phyloP scores from a whole-genome alignment of 2,797 vertebrate genomes.

The Xenops minutus region DNA sequence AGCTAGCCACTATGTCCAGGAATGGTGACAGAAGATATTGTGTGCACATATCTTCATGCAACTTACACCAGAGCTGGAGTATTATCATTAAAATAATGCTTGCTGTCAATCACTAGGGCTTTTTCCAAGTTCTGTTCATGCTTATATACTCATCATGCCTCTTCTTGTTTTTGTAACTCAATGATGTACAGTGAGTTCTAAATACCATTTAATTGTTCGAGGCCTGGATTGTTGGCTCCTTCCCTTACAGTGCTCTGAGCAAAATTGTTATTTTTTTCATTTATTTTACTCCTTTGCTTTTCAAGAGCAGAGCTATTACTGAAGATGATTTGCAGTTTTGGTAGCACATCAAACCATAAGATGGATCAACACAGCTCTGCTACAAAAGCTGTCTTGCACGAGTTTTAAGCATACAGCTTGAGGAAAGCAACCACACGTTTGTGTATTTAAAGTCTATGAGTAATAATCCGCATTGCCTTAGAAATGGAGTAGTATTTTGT shows the following conservation, averaged over 20 bases:
- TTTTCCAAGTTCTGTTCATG: constrained; percentile 60
- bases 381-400: constrained; percentile 1
- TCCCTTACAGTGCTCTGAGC: constrained; percentile 53
- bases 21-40: constrained; percentile 59
- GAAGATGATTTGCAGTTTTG: constrained; percentile 35
- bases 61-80: constrained; percentile 10
- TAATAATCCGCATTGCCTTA: background rate
- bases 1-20: constrained; percentile 39
- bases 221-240: constrained; percentile 29
- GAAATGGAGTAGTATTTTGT: background rate
- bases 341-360: constrained; percentile 6
- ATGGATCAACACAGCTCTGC: constrained; percentile 8
- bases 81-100: constrained; percentile 44
- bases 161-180: constrained; percentile 62
- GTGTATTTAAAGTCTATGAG: background rate
- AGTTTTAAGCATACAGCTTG: constrained; percentile 5
- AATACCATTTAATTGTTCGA: constrained; percentile 10
- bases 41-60: background rate
- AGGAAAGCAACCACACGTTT: background rate
- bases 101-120: constrained; percentile 55
- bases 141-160: constrained; percentile 38
- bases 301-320: background rate
- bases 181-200: constrained; percentile 35
- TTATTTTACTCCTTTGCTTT: constrained; percentile 31
- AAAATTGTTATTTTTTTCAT: constrained; percentile 48